phyloP scores from a whole-genome alignment of 2,113 vertebrate species.

The Ochotona princeps region DNA sequence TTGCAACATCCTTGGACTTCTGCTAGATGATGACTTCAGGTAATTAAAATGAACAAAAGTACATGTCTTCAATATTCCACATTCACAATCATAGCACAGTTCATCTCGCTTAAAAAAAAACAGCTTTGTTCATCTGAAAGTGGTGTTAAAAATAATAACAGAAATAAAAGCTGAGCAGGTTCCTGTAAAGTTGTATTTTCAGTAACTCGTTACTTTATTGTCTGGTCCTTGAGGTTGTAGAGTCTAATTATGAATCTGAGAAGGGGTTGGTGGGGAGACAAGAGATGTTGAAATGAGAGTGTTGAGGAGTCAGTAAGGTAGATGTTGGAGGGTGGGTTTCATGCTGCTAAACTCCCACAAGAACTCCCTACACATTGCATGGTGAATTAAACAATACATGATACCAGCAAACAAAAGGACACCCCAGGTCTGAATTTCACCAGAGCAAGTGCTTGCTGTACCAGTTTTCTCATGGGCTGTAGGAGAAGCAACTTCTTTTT shows the following conservation, averaged over 20 bases:
- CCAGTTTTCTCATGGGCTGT: background rate
- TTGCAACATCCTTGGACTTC: conserved; percentile 73
- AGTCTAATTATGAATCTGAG: conserved; percentile 85
- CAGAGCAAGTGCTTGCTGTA: background rate
- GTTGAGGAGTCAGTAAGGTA: background rate
- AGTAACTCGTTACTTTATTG: conserved; percentile 85
- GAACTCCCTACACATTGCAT: background rate
- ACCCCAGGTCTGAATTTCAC: background rate
- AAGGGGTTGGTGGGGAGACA: conserved; percentile 69
- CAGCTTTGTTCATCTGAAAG: conserved; percentile 87
- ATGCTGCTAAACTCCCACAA: conserved; percentile 27
- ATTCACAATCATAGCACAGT: conserved; percentile 83
- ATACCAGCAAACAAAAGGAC: background rate
- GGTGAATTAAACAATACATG: background rate
- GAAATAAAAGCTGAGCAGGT: conserved; percentile 87
- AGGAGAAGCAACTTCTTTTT: background rate
- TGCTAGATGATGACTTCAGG: conserved; percentile 84
- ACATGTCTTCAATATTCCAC: conserved; percentile 77
- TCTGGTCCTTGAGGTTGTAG: conserved; percentile 84
- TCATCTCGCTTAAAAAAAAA: conserved; percentile 72
- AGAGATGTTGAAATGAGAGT: conserved; percentile 63
- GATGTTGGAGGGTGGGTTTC: conserved; percentile 22
- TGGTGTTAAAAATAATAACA: conserved; percentile 83
- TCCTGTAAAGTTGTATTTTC: conserved; percentile 88
- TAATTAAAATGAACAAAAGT: conserved; percentile 87